Evolutionary conservation across 2,888 invertebrate genomes (phyloP), one percentile per base, ranked within the genome.

Genomic region (Tetanocera ferruginea): DNA sequence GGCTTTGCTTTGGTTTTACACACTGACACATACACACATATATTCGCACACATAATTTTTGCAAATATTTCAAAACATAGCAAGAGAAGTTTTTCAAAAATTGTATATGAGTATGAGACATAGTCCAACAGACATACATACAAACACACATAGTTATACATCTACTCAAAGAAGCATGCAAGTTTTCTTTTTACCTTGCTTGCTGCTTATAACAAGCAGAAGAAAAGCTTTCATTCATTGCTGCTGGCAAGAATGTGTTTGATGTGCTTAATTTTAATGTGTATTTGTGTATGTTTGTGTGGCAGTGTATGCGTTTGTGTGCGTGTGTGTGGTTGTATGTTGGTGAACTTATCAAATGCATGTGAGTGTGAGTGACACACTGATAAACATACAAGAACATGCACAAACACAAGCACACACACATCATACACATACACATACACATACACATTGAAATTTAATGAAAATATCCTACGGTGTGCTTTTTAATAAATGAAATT

Each of bases 401-500:
- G 3, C 19, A 34, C 6, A 66, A 3, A 34, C 23, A 28, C 2
- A 23, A 8, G 3, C 60, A 71, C 71, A 60, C 43, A 60, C 34
- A 23, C 57, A 60, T 14, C 43, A 37, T 23, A 19, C 72, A 37
- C 3, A 72, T 17, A 31, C 71, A 3, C 60, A 60, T 3, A 55
- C 52, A 52, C 71, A 71, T n/a, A 34, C 5, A 23, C 52, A 77
- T 73, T 25, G 55, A 71, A 79, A 79, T 78, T 62, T 75, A 80
- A 80, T 70, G 80, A 81, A 80, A 79, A 81, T 82, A 85, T 81
- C 84, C 83, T 80, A 82, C 80, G 81, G 82, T 82, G 81, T 82
- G 81, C 83, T 82, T 85, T 85, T 87, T 86, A 84, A 83, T 83
- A 86, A 86, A 86, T 84, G 82, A 84, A 87, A 86, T 87, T 86